Conservation (phyloP, 2,888 invertebrate genomes). For the Melanophora roralis region DNA sequence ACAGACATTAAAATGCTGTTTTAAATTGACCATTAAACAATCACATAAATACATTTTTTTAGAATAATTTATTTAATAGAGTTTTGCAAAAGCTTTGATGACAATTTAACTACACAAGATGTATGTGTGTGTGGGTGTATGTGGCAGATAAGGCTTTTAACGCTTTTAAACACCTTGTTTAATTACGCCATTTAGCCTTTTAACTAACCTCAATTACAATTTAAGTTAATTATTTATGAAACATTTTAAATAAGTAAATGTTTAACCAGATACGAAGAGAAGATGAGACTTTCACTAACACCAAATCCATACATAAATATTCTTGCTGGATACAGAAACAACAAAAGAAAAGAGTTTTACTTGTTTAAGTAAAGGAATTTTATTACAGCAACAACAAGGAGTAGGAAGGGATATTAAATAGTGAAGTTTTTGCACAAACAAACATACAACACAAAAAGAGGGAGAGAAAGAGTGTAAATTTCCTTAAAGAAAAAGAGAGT, state of each 20-base stretch:
- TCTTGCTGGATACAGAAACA: too few relatives aligned
- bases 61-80: conserved; percentile 35
- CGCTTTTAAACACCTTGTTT: conserved; percentile 52
- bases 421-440: neutral
- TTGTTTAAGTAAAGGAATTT: neutral
- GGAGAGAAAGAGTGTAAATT: conserved; percentile 9
- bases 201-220: conserved; percentile 60
- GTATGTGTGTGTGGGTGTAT: too few relatives aligned
- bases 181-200: conserved; percentile 53
- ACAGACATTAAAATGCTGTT: conserved; percentile 31
- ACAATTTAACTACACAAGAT: too few relatives aligned
- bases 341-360: neutral
- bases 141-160: conserved; percentile 10
- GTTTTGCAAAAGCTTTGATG: neutral
- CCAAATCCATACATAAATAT: neutral
- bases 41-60: conserved; percentile 16
- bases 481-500: neutral
- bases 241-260: conserved; percentile 9
- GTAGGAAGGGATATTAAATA: neutral
- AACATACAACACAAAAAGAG: too few relatives aligned
- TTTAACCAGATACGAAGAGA: neutral
- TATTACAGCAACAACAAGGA: too few relatives aligned
- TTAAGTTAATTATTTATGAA: conserved; percentile 57
- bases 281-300: neutral
- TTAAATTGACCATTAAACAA: conserved; percentile 21